Conservation (phyloP, 2,888 invertebrate species). For the Drosophila paracracens region DNA sequence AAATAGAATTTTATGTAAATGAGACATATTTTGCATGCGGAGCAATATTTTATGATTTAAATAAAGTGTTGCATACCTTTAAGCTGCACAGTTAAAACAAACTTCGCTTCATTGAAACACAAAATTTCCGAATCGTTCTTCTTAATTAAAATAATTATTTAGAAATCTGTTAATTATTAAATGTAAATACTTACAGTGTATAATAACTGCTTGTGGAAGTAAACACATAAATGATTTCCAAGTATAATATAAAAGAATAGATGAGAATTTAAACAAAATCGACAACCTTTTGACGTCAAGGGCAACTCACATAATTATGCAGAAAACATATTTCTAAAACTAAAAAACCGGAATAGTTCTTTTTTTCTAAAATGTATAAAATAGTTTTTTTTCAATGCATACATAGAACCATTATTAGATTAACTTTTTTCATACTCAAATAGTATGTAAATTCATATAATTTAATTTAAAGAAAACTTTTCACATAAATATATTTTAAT, state of each 20-base stretch:
- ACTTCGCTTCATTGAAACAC: not conserved
- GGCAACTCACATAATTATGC: not conserved
- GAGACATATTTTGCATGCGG: not conserved
- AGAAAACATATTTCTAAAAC: not conserved
- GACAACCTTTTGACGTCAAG: not conserved
- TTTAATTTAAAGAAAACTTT: not conserved
- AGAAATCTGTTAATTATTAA: not conserved
- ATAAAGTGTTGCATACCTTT: constrained; percentile 24
- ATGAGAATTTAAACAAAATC: not conserved
- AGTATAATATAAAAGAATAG: not conserved
- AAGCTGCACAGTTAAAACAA: not conserved
- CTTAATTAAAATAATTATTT: not conserved
- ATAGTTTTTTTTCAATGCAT: not conserved
- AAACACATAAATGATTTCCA: not conserved
- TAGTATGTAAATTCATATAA: not conserved
- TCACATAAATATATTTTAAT: not conserved
- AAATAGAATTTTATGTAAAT: not conserved
- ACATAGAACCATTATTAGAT: not conserved
- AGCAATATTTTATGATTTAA: not conserved
- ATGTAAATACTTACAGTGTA: not conserved
- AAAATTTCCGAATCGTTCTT: not conserved
- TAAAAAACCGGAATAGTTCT: not conserved
- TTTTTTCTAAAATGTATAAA: not conserved
- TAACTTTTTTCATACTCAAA: not conserved
- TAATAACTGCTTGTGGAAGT: not conserved